phyloP scores from a whole-genome alignment of 2,113 vertebrate genomes.

The Octodon degus region DNA sequence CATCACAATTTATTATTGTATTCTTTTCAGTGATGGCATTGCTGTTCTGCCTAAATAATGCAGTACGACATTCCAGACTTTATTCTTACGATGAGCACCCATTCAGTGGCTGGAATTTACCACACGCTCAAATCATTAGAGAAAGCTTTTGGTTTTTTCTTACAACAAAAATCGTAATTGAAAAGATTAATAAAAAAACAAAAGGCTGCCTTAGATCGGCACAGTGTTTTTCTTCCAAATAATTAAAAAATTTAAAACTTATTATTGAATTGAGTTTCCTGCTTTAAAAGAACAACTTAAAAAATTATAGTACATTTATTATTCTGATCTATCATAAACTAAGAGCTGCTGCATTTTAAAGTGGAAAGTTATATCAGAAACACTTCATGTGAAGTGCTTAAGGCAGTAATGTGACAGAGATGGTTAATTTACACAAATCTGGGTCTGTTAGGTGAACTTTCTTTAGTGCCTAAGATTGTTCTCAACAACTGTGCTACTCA shows the following conservation, averaged over 20 bases:
- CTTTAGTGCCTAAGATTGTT: not conserved
- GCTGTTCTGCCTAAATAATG: not conserved
- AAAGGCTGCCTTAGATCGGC: not conserved
- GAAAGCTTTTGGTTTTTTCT: slow-evolving; percentile 1
- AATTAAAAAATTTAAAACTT: slow-evolving; percentile 6
- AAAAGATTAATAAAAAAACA: slow-evolving; percentile 33
- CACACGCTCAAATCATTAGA: slow-evolving; percentile 12
- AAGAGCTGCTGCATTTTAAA: not conserved
- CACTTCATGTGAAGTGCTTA: not conserved
- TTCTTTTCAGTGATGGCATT: not conserved
- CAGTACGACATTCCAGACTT: not conserved
- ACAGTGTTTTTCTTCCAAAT: not conserved
- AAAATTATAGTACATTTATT: slow-evolving; percentile 3
- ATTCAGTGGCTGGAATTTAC: not conserved
- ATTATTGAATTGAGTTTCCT: not conserved
- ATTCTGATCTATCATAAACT: not conserved
- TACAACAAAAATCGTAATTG: not conserved
- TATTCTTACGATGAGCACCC: not conserved
- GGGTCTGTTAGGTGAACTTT: not conserved
- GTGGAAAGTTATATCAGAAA: not conserved
- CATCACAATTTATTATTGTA: not conserved
- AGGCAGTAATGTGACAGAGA: not conserved
- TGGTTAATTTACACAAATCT: not conserved
- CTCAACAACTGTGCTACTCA: not conserved
- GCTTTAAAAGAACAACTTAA: not conserved